A percentile compares a stretch with the other conserved stretches of the same genome.
Evolutionary conservation across 2,797 vertebrate genomes (phyloP).

Genomic region (Crenichthys baileyi): DNA sequence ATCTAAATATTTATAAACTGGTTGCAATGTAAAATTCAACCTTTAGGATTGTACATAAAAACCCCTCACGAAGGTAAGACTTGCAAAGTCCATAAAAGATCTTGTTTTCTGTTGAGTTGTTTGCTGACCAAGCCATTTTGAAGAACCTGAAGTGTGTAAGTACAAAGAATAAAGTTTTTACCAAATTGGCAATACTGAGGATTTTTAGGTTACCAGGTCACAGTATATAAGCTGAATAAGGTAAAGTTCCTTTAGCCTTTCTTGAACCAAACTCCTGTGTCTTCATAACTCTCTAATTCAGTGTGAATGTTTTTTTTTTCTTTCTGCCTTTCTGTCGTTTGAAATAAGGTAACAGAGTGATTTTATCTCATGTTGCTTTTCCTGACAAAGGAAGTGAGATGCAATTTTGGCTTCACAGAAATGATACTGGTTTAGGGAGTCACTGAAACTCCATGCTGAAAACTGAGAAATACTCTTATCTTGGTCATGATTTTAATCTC

Average conservation of each 20-base stretch:
- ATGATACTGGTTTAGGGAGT: constrained; percentile 31
- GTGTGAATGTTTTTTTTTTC: neutral
- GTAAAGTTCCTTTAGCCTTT: neutral
- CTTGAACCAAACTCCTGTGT: neutral
- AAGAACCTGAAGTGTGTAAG: neutral
- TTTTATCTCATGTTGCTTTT: constrained; percentile 25
- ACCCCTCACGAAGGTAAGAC: neutral
- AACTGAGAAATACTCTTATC: constrained; percentile 52
- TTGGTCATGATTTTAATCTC: constrained; percentile 46
- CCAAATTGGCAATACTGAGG: neutral
- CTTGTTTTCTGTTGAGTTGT: neutral
- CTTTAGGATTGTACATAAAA: neutral
- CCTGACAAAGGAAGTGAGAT: constrained; percentile 49
- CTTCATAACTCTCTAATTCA: neutral
- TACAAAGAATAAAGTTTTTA: neutral
- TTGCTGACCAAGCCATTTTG: neutral
- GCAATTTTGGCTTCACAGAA: constrained; percentile 37
- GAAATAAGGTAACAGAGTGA: constrained; percentile 13
- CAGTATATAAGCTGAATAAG: neutral
- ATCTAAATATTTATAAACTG: no score
- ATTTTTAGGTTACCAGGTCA: neutral
- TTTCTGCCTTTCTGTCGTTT: neutral
- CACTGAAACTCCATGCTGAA: constrained; percentile 54
- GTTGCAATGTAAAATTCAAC: no score
- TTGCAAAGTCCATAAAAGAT: neutral